Percentiles rank a stretch among this genome's conserved stretches.
Evolutionary conservation across 2,113 vertebrate genomes (phyloP).

Genomic region (Tragulus kanchil): DNA sequence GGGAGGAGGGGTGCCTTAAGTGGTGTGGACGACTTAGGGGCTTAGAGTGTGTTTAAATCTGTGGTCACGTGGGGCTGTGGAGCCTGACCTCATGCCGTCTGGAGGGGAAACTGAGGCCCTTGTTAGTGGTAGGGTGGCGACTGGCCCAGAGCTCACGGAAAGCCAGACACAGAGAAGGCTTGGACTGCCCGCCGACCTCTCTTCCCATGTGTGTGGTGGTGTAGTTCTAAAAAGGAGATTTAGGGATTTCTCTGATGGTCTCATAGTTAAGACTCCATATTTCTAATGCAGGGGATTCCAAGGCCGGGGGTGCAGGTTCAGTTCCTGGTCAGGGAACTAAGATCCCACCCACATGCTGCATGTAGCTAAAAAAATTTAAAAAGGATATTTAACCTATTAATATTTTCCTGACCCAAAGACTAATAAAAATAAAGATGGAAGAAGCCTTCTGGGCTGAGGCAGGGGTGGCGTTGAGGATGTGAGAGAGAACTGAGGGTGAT

Average conservation of each 20-base stretch:
- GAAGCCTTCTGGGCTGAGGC: background rate
- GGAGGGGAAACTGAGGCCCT: background rate
- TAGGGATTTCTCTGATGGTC: background rate
- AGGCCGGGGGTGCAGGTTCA: background rate
- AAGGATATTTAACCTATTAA: background rate
- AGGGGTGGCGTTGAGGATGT: background rate
- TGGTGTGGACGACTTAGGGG: background rate
- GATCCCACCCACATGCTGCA: background rate
- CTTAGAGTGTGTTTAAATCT: background rate
- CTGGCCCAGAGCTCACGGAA: background rate
- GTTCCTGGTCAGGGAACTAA: background rate
- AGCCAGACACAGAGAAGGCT: background rate
- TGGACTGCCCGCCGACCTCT: background rate
- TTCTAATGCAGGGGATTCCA: background rate
- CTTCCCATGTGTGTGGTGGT: background rate
- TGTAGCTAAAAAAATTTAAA: background rate
- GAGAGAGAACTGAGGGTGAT: background rate
- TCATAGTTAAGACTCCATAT: background rate
- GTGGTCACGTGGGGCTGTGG: background rate
- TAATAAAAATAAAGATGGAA: conserved; percentile 18
- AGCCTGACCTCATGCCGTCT: background rate
- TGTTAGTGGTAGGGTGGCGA: background rate
- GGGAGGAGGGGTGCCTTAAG: background rate
- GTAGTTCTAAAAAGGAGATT: background rate
- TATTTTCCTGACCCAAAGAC: conserved; percentile 24